A percentile compares a stretch with the other conserved stretches of the same genome.
Evolutionary conservation across 2,888 invertebrate species (phyloP).

Genomic region (Platypus cylindrus): DNA sequence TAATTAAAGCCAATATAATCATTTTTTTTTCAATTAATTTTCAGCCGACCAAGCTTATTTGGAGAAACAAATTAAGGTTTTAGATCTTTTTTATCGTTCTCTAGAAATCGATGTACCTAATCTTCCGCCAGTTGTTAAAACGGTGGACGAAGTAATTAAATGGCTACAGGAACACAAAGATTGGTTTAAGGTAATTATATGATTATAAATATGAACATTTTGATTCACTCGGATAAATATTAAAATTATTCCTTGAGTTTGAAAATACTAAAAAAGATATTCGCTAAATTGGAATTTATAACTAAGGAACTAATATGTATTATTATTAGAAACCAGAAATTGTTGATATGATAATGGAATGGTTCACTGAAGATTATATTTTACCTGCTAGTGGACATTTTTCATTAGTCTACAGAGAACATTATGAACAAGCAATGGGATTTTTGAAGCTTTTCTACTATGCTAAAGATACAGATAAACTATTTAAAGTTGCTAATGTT

Average conservation of each 20-base stretch:
- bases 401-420: conserved; percentile 46
- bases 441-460: conserved; percentile 55
- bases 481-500: conserved; percentile 46
- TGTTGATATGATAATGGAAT: conserved; percentile 42
- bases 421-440: conserved; percentile 48
- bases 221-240: too few relatives aligned
- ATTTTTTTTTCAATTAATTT: conserved; percentile 11
- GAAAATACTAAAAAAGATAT: too few relatives aligned
- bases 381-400: conserved; percentile 49
- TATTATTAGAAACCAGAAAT: conserved; percentile 41
- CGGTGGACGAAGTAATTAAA: too few relatives aligned
- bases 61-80: conserved; percentile 30
- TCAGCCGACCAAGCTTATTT: conserved; percentile 17
- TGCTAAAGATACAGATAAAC: conserved; percentile 58
- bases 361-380: conserved; percentile 38
- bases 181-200: too few relatives aligned
- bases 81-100: conserved; percentile 47
- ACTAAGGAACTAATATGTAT: too few relatives aligned
- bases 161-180: too few relatives aligned
- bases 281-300: too few relatives aligned
- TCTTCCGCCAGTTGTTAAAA: too few relatives aligned
- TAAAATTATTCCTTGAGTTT: too few relatives aligned
- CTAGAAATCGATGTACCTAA: too few relatives aligned
- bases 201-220: too few relatives aligned
- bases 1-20: too few relatives aligned